Base-by-base conservation (phyloP, 2,113 vertebrate species). In the Thryonomys swinderianus region DNA sequence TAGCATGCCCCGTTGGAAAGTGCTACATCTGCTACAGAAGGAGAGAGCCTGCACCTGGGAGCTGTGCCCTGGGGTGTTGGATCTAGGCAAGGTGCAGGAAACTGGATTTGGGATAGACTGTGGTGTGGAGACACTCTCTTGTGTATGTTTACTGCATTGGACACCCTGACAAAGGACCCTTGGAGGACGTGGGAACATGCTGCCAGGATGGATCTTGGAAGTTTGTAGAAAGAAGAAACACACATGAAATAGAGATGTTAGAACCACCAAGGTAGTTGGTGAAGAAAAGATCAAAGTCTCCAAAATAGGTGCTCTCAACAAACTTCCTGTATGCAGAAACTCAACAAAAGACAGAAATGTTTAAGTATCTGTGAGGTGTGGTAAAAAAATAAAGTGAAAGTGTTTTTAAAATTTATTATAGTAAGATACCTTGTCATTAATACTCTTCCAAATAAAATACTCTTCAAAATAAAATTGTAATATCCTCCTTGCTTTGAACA, bases 231-330 rank as follows among this genome's bases (percentile, higher is more conserved):
- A 64, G 71, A 40, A 66, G 45, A 2, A 40, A 30, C 11, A 1
- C 16, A 1, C 13, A 1, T 21, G 5, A 64, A 37, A 55, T 0
- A 27, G 66, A 78, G 61, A 57, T 2, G 14, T 11, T 57, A 12
- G 6, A 0, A 2, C 17, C 2, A 13, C 37, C 2, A 30, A 34
- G 45, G 17, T 32, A 57, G 55, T 7, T 14, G 34, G 34, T 13
- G 17, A n/a, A 61, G 59, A 57, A 59, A 42, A 82, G 20, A 30
- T 30, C 55, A 16, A 37, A 74, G 55, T 32, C 42, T 53, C 27
- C 12, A 59, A 51, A 27, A 18, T 27, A 3, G 16, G 6, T 6
- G 5, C 5, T 34, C 32, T 12, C 18, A 8, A 0, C 4, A 45
- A 16, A 25, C 17, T 25, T 37, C 67, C 71, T 16, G 23, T 23